These are phyloP conservation scores for Cylloceria caligata DNA, from an alignment of 2,888 invertebrate genomes.

Conservation along the genomic window DNA sequence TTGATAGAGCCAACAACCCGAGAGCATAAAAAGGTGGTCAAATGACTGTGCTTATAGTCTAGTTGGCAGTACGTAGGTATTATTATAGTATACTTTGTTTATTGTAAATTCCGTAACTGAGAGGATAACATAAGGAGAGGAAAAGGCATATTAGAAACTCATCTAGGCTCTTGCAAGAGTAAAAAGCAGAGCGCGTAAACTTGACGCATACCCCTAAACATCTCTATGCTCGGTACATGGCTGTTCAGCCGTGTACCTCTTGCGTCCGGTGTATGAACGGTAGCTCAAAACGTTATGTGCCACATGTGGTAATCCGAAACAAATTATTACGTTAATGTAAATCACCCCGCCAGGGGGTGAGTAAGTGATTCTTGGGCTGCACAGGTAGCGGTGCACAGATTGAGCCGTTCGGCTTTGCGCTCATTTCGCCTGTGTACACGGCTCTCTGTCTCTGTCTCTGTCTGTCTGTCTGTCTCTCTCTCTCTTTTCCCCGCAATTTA, in stretches of 20 bases:
- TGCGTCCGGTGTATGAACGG: conserved; percentile 16
- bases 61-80: conserved; percentile 14
- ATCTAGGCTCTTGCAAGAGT: conserved; percentile 33
- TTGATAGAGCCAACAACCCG: conserved; percentile 31
- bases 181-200: conserved; percentile 42
- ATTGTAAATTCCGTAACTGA: conserved; percentile 38
- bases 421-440: conserved; percentile 9
- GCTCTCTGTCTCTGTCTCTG: conserved; percentile 13
- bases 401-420: conserved; percentile 19
- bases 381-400: not conserved
- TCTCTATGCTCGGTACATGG: conserved; percentile 1
- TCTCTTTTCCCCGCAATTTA: conserved; percentile 23
- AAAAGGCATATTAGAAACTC: conserved; percentile 45
- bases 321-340: conserved; percentile 71
- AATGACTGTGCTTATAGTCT: not conserved
- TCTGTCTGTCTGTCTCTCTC: conserved; percentile 23
- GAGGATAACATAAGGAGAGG: not conserved
- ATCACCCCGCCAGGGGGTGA: conserved; percentile 25
- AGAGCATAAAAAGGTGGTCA: not conserved
- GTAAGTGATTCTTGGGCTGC: conserved; percentile 17
- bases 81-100: conserved; percentile 48
- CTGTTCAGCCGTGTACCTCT: not conserved
- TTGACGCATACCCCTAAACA: conserved; percentile 31
- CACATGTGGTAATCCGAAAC: conserved; percentile 63
- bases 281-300: conserved; percentile 52